Evolutionary conservation across 2,113 vertebrate species (phyloP), one percentile per base, ranked within the genome.

Genomic region (Chaetodon trifascialis): DNA sequence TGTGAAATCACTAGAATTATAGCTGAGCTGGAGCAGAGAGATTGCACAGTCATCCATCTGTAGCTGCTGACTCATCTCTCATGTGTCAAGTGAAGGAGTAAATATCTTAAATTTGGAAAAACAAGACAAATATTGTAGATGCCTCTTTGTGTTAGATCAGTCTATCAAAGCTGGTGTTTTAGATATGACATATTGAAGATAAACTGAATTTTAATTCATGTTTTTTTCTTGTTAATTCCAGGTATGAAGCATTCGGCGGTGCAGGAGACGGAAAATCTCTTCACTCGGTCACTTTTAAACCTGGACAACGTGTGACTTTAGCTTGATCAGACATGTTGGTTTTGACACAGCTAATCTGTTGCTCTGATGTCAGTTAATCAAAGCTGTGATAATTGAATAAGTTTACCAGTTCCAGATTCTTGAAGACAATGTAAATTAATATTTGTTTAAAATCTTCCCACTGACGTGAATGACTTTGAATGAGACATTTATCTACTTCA

Each of bases 281-380:
- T 82, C 94, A 74, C 68, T 84, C 86, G 6, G 58, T 91, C 88
- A 67, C 86, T 1, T 95, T 97, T 69, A 96, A 91, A 92, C 94
- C 96, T 83, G 97, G 97, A 89, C 97, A 98, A 65, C 97, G 96
- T 94, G 96, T 99, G 0, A 99, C 98, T 54, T 91, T 99, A 88
- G 98, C 98, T 17, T 99, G 94, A 94, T 52, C 16, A 65, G 44
- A 80, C 42, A 34, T 52, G 25, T 54, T 19, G 30, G 8, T 15
- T 63, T 30, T 63, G 4, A 66, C 54, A 16, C 15, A 10, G 5
- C 5, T 51, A 10, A 63, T 47, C 60, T 16, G 4, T 10, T 25
- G 8, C 52, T 49, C 52, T 69, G 11, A n/a, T 36, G 15, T 54
- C 19, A 66, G 15, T 70, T 11, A 65, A 44, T 72, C 25, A 25